Base-by-base conservation (phyloP, 2,888 invertebrate genomes). In the Amphipyra tragopoginis region DNA sequence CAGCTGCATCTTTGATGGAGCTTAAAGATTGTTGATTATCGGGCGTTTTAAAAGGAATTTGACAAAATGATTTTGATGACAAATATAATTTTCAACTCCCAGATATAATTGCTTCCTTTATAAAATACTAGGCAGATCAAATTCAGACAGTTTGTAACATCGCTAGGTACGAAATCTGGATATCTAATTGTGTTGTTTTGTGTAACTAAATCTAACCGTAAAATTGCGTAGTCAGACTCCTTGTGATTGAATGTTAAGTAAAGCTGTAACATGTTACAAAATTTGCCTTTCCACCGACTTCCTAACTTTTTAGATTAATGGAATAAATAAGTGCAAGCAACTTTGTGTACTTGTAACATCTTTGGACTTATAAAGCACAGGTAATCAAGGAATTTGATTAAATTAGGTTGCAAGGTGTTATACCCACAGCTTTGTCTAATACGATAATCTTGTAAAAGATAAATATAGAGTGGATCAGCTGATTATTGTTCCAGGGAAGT, bases 381-480 rank as follows among this genome's bases (percentile, higher is more conserved):
- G 14, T 66, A 39, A 44, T 38, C 33, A 38, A 42, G 14, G 42
- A 51, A 48, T 48, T 59, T 60, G 38, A 59, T 48, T 29, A 34
- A 39, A 38, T 51, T 14, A 48, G 15, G 15, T n/a, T 26, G n/a
- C 14, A 8, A 21, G 42, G 15, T 52, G 9, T 15, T n/a, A 2
- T 42, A 26, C 52, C 36, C 43, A 15, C 8, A 26, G 29, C 5
- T 29, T 29, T 1, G 5, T 29, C 7, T 29, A 29, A 29, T 7
- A 29, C 7, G 29, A 29, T 29, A 29, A 29, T 29, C 29, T 7
- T 52, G 8, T 49, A n/a, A 48, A 39, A 45, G 21, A 44, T 10
- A 45, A 15, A 7, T 13, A 42, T 53, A 49, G 39, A 50, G 26
- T 1, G 10, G 15, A 38, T 68, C 14, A 61, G 42, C 49, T 45